Base-by-base conservation (phyloP, 92 coral and sea anemone genomes). In the Zoanthus gigantus region DNA sequence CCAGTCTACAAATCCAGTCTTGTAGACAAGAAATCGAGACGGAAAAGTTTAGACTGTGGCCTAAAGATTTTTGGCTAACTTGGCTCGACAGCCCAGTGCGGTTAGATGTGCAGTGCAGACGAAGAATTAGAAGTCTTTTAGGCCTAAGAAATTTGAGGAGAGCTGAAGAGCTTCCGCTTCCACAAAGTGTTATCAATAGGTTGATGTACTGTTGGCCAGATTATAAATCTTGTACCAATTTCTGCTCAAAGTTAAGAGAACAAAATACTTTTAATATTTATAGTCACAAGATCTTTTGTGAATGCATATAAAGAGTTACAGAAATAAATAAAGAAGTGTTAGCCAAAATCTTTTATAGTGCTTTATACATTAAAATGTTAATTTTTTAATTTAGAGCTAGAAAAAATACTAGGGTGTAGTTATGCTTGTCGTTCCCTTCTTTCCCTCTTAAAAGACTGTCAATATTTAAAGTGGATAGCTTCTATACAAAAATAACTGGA, bases 81-180 rank as follows among this genome's bases (percentile, higher is more conserved):
- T 89, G 86, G 89, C 75, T 89, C 23, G 30, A 57, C 6, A 71
- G 77, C n/a, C 92, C 92, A 76, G 58, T 31, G 54, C 84, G 89
- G 42, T 71, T 89, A 71, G 54, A 77, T 57, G 28, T 89, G 13
- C 78, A 60, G 30, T 84, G 92, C 78, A 75, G 75, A 58, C 81
- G 54, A 47, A 61, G 16, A 28, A 89, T 89, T 69, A 77, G 92
- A 77, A 50, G 72, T 48, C 10, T 44, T 14, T 63, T 80, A 37
- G 85, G 85, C 2, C 85, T 45, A 32, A 65, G 29, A 18, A 65
- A 42, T 37, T 65, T 80, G 74, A 18, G 85, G 3, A 46, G 29
- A 80, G 85, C 74, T 47, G 34, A 45, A 10, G 73, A 80, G 65
- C 85, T 80, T n/a, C 85, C 85, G 2, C 85, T 80, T 61, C 85